Evolutionary conservation across 2,888 invertebrate species (phyloP), one percentile per base, ranked within the genome.

Genomic region (Himalopsyche japonica): DNA sequence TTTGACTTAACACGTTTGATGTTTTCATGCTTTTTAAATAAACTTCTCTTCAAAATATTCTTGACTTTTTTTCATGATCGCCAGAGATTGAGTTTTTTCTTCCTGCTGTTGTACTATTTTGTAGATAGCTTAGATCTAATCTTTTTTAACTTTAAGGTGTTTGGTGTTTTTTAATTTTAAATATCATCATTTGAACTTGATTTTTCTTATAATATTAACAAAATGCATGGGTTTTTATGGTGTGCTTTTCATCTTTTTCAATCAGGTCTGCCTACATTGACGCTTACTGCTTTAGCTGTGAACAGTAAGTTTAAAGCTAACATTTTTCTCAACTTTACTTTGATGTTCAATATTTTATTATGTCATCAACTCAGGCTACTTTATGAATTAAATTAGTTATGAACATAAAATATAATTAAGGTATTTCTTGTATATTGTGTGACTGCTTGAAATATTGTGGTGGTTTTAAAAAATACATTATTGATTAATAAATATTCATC

Each of bases 261-360:
- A 89, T 88, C 91, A 93, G 93, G 92, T 92, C 92, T 89, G 90
- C 92, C 88, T 90, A 91, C 88, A 90, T 91, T 89, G 93, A 93
- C 88, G 91, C 91, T 91, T 93, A 93, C 90, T 92, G 91, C 90
- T 92, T 93, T 88, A 91, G 92, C 89, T 93, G 93, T 89, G 91
- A 93, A 90, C 93, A 93, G 93, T 93, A 92, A 93, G 93, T 93
- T 88, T 88, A 70, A 70, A 83, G 32, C 43, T 49, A 49, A n/a
- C 27, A 8, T 48, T 32, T 79, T 79, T 57, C 24, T 7, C 15
- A 43, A 43, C 43, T 43, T 3, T 43, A 43, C 15, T 43, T 15
- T 15, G 43, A 2, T 43, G 6, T 37, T 6, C 10, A 8, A 8
- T 5, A 43, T 15, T n/a, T n/a, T n/a, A 15, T 3, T 5, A 7